Evolutionary conservation across 2,113 vertebrate species (phyloP), one percentile per base, ranked within the genome.

Genomic region (Chelonoidis abingdonii): DNA sequence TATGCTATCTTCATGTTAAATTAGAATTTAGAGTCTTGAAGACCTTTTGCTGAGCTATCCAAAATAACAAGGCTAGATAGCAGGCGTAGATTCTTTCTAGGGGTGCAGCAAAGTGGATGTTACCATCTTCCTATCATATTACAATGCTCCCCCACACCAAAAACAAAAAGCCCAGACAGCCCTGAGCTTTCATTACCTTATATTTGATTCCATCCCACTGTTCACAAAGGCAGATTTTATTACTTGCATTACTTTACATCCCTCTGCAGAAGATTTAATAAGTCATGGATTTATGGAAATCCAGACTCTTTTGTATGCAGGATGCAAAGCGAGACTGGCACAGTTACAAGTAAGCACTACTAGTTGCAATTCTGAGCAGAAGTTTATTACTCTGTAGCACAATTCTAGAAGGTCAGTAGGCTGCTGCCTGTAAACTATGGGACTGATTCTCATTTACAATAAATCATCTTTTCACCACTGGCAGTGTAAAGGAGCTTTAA

Each of bases 381-480:
- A 44, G 7, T 93, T 95, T 87, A 31, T 83, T 95, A 89, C 44
- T 81, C 49, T 38, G 19, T 89, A 47, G 5, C 41, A n/a, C 56
- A 85, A 19, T 12, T 87, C n/a, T 89, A 29, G 5, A 24, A 52
- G 5, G 31, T 6, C 35, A 35, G 56, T 2, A 89, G 27, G 3
- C 6, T 44, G 38, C n/a, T 54, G 11, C 47, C 29, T 69, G 13
- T 5, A 90, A 57, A n/a, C 69, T 89, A 2, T 17, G 29, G 52
- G 5, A 47, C 41, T 53, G 21, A 80, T 79, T 91, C 54, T 91
- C 24, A 35, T 72, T n/a, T 38, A 72, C n/a, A 24, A 17, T 41
- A 75, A 38, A 24, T n/a, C 69, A 75, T 75, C n/a, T 75, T 41
- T 75, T n/a, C 21, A 24, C 9, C 38, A 24, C 19, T 24, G 9